A percentile compares a stretch with the other conserved stretches of the same genome.
Evolutionary conservation across 2,888 invertebrate species (phyloP).

Genomic region (Cephus sareptanus): DNA sequence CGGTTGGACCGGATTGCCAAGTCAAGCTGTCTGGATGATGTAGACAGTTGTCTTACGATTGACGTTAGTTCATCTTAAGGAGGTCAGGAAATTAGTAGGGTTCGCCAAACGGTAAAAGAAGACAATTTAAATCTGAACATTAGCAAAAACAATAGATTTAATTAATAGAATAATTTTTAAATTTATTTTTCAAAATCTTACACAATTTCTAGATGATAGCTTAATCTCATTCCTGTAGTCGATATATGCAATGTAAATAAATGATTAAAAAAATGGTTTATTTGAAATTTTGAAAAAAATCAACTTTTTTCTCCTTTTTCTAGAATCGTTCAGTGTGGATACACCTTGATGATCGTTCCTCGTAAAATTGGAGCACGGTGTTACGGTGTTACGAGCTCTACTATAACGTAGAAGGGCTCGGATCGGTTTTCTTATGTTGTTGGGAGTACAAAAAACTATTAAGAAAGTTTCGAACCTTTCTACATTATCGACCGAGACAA

Average conservation of each 20-base stretch:
- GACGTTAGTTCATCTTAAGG: not conserved
- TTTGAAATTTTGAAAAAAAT: not conserved
- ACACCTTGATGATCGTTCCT: not conserved
- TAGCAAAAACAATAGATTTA: not conserved
- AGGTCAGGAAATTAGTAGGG: not conserved
- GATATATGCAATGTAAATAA: not conserved
- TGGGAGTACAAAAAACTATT: not conserved
- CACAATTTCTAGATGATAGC: not conserved
- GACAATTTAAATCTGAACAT: not conserved
- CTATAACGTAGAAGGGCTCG: not conserved
- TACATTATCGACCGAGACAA: not conserved
- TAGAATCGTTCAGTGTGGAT: not conserved
- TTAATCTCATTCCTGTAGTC: not conserved
- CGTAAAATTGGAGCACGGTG: not conserved
- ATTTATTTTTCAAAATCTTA: not conserved
- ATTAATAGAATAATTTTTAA: not conserved
- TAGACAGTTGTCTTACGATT: not conserved
- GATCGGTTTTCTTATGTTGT: not conserved
- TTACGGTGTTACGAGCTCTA: not conserved
- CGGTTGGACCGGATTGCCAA: not conserved
- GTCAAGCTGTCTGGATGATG: constrained; percentile 1
- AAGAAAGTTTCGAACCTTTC: not conserved
- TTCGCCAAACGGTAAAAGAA: not conserved
- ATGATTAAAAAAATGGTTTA: not conserved
- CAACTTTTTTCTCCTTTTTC: not conserved